Evolutionary conservation across 2,888 invertebrate species (phyloP).

Genomic region (Pandemis cinnamomeana): DNA sequence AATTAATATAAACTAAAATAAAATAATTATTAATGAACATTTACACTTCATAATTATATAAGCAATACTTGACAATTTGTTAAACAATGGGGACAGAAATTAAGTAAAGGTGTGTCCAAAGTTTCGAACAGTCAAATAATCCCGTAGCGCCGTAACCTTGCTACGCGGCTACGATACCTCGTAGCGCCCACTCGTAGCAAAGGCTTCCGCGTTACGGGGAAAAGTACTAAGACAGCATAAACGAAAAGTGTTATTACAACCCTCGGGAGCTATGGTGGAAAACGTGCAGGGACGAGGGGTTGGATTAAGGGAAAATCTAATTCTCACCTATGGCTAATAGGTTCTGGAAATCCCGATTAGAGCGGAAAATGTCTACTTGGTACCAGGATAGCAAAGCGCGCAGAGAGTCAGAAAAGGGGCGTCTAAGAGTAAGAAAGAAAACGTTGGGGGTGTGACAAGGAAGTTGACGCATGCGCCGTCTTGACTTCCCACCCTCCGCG

Average conservation of each 20-base stretch:
- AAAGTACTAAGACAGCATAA: conserved; percentile 66
- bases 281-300: conserved; percentile 45
- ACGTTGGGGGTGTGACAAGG: conserved; percentile 60
- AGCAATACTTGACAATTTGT: no score
- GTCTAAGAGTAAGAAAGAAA: conserved; percentile 61
- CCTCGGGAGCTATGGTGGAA: conserved; percentile 50
- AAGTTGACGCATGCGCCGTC: conserved; percentile 58
- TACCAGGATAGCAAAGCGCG: conserved; percentile 68
- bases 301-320: conserved; percentile 71
- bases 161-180: conserved; percentile 35
- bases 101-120: background rate
- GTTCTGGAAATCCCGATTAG: conserved; percentile 82
- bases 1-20: no score
- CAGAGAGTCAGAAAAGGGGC: conserved; percentile 45
- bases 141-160: conserved; percentile 5
- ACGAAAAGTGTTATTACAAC: conserved; percentile 41
- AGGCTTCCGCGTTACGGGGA: conserved; percentile 59
- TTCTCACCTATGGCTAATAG: conserved; percentile 68
- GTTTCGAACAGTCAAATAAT: background rate
- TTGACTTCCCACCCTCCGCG: conserved; percentile 12
- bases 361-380: conserved; percentile 82
- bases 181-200: conserved; percentile 48
- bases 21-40: no score
- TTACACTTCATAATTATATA: no score
- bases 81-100: no score